Base-by-base conservation (phyloP, 2,888 invertebrate species). In the Sinhomidia bicolor region DNA sequence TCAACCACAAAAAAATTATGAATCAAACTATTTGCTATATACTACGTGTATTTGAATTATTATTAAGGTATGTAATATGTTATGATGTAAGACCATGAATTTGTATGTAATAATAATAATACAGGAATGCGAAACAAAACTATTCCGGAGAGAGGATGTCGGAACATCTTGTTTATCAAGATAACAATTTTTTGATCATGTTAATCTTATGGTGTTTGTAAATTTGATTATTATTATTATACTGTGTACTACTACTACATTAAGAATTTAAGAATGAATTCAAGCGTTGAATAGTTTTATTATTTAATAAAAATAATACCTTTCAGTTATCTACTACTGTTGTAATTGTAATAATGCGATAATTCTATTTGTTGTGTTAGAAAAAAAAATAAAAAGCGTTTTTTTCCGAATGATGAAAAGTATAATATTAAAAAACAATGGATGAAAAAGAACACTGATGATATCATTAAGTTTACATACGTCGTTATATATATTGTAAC, bases 11-110 rank as follows among this genome's bases (percentile, higher is more conserved):
- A 86, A 85, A 76, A 87, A 79, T 51, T 68, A 74, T 81, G 80
- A 87, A 87, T 87, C 87, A 87, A 87, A 86, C 54, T 71, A 87
- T 87, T 83, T 65, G 83, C 83, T 83, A 83, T n/a, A n/a, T n/a
- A n/a, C 65, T 83, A 81, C 47, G 83, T 83, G 47, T 83, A 71
- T 71, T 83, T 83, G 44, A 83, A 71, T 32, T 85, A 62, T 17
- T 51, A 78, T 85, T 60, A 57, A 80, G 6, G 65, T 62, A 71
- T 87, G 74, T 71, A 71, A 79, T 80, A 65, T 23, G 12, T 17
- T 36, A 62, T 32, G n/a, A 65, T 5, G 0, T 17, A 36, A 36
- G 51, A 17, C n/a, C 4, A 57, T 57, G 14, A 57, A 57, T 5
- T 32, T 41, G 74, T 10, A 76, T n/a, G 76, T n/a, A 76, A n/a